A percentile compares a stretch with the other conserved stretches of the same genome.
phyloP scores from a whole-genome alignment of 2,797 vertebrate species.

The Hyperoplus lanceolatus region DNA sequence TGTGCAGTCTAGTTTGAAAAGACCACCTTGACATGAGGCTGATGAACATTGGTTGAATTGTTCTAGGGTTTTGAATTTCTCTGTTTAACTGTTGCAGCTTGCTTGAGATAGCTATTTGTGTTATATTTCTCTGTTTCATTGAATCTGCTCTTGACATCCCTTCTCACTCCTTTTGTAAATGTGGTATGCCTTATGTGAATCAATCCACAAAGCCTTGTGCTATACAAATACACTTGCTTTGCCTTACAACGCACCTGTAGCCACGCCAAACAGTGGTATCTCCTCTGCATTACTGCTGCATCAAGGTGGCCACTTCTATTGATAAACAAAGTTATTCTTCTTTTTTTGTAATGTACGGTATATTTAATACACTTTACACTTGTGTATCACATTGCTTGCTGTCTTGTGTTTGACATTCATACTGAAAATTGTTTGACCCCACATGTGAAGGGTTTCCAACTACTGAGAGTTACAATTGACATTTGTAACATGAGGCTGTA shows the following conservation, averaged over 20 bases:
- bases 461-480: slow-evolving; percentile 17
- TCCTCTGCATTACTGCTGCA: neutral
- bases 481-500: slow-evolving; percentile 48
- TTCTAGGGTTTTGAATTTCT: neutral
- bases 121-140: neutral
- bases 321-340: neutral
- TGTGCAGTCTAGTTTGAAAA: too few species aligned
- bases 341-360: neutral
- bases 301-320: neutral
- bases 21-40: neutral
- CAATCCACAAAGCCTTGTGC: neutral
- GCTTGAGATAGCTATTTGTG: neutral
- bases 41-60: neutral
- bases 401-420: neutral
- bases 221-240: neutral
- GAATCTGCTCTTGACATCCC: neutral
- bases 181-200: neutral
- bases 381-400: neutral
- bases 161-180: neutral
- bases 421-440: too few species aligned
- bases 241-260: neutral
- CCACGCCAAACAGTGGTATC: neutral
- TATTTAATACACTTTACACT: neutral
- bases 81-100: neutral
- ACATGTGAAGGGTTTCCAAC: too few species aligned